phyloP scores from a whole-genome alignment of 92 coral and sea anemone genomes.

The Umimayanthus chanpuru region DNA sequence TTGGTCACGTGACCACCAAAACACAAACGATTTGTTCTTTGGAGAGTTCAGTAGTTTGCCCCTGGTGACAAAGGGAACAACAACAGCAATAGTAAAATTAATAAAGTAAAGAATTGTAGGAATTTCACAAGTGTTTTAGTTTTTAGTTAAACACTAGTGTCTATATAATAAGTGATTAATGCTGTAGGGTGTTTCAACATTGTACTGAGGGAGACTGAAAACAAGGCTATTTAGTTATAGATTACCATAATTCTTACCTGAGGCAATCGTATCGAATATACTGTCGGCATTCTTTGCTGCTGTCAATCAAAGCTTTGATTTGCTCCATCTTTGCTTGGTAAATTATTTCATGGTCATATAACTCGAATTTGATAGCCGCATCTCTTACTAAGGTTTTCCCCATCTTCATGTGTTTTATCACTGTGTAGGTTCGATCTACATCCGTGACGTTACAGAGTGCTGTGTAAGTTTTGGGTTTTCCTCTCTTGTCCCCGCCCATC shows the following conservation, averaged over 20 bases:
- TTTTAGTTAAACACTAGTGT: no score
- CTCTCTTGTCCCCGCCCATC: conserved; percentile 62
- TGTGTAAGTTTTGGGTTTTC: conserved; percentile 58
- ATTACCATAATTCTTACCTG: conserved; percentile 16
- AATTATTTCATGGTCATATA: conserved; percentile 49
- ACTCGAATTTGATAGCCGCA: conserved; percentile 15
- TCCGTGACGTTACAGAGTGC: conserved; percentile 85
- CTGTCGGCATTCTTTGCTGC: conserved; percentile 86
- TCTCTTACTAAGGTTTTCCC: conserved; percentile 50
- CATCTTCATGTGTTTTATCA: conserved; percentile 66
- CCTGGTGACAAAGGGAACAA: neutral
- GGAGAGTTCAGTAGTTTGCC: conserved; percentile 74
- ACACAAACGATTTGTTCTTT: conserved; percentile 60
- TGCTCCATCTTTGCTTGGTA: conserved; percentile 55
- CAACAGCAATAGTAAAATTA: neutral
- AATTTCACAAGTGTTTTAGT: no score
- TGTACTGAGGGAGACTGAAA: no score
- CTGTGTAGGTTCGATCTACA: conserved; percentile 60
- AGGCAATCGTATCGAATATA: conserved; percentile 81
- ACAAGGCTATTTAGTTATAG: no score
- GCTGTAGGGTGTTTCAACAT: no score
- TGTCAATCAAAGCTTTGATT: conserved; percentile 61
- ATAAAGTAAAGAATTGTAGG: no score
- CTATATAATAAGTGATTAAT: no score
- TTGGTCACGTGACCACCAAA: conserved; percentile 70